Conservation (phyloP, 2,113 vertebrate species). For the Pantherophis guttatus region DNA sequence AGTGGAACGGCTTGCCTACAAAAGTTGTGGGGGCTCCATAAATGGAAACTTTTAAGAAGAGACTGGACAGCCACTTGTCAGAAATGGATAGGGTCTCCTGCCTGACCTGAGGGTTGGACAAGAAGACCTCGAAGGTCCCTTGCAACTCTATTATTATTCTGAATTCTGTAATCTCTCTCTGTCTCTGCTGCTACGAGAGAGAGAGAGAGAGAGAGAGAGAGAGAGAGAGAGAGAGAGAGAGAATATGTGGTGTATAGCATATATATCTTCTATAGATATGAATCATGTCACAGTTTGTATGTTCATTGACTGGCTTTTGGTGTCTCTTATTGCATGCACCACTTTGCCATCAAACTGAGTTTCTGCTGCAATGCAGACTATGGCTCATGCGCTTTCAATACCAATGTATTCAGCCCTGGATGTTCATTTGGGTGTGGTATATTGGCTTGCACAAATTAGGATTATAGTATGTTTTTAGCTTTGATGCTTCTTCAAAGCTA, state of each 20-base stretch:
- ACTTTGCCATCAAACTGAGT: background rate
- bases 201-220: too few relatives aligned
- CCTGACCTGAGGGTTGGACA: background rate
- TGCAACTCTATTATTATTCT: background rate
- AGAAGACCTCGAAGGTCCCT: background rate
- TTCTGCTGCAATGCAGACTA: background rate
- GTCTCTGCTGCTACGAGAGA: too few relatives aligned
- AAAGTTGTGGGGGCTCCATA: background rate
- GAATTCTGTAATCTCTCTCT: background rate
- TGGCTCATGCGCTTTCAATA: background rate
- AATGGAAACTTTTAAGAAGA: background rate
- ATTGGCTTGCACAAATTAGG: background rate
- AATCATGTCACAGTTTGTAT: background rate
- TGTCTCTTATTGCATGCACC: background rate
- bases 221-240: too few relatives aligned
- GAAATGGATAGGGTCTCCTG: too few relatives aligned
- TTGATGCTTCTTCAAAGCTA: background rate
- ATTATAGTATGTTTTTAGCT: background rate
- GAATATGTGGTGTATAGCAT: too few relatives aligned
- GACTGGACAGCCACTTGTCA: background rate
- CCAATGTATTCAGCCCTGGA: background rate
- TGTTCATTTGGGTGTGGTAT: background rate
- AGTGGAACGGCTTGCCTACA: background rate
- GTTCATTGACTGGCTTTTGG: background rate
- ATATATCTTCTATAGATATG: background rate